phyloP scores from a whole-genome alignment of 2,113 vertebrate genomes.

The Mesembrinibis cayennensis region DNA sequence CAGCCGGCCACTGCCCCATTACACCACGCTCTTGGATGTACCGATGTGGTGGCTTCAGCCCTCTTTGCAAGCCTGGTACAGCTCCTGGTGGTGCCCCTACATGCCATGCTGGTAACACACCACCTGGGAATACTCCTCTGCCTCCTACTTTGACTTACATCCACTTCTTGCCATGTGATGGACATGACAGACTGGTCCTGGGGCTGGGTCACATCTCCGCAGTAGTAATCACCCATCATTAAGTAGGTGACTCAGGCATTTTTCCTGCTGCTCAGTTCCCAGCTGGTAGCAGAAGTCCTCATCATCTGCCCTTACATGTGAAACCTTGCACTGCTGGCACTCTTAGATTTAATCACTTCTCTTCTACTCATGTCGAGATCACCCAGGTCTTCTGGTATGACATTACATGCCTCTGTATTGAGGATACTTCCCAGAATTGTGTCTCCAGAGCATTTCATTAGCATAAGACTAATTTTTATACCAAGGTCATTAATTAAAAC shows the following conservation, averaged over 20 bases:
- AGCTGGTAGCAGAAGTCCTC: neutral
- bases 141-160: neutral
- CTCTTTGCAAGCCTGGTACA: neutral
- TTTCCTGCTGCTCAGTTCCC: constrained; percentile 4
- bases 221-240: constrained; percentile 27
- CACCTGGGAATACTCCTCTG: neutral
- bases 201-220: neutral
- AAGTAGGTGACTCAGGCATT: constrained; percentile 16
- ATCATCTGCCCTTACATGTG: neutral
- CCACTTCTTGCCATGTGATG: neutral
- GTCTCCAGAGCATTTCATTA: constrained; percentile 19
- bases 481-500: constrained; percentile 33
- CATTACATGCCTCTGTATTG: neutral
- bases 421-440: neutral
- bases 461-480: constrained; percentile 15
- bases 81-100: neutral
- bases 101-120: neutral
- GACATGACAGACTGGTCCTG: neutral
- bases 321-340: neutral
- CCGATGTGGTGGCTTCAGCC: neutral
- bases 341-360: constrained; percentile 9
- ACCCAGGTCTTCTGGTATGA: constrained; percentile 9
- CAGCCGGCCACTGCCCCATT: neutral
- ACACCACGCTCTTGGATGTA: neutral
- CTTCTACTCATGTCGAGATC: neutral